These are phyloP conservation scores for Drosophila trapezifrons DNA, from an alignment of 1,140 invertebrate genomes.

Conservation along the genomic window DNA sequence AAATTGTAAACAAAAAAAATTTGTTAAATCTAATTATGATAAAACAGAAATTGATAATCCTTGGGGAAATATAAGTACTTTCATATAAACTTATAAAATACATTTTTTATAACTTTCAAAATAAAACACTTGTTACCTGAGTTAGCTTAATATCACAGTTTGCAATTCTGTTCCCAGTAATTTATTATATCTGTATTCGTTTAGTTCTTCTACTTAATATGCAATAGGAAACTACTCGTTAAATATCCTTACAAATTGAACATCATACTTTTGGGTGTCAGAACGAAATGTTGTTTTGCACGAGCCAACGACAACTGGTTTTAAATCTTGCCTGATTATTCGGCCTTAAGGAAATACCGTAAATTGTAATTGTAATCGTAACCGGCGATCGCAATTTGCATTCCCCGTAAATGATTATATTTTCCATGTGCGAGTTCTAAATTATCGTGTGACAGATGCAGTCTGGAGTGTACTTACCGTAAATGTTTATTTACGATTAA, in stretches of 20 bases:
- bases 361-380: conserved; percentile 36
- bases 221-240: no score
- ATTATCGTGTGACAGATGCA: conserved; percentile 32
- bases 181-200: no score
- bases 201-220: no score
- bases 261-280: conserved; percentile 12
- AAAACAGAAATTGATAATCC: no score
- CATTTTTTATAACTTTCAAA: no score
- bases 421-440: conserved; percentile 10
- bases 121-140: no score
- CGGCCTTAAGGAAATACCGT: conserved; percentile 37
- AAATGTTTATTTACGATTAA: conserved; percentile 47
- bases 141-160: no score
- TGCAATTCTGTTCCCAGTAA: no score
- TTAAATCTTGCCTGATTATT: conserved; percentile 13
- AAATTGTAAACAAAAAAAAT: no score
- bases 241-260: not conserved
- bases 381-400: conserved; percentile 21
- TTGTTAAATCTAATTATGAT: no score
- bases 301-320: conserved; percentile 22
- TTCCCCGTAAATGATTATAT: conserved; percentile 28
- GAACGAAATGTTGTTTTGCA: not conserved
- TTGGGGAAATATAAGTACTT: no score
- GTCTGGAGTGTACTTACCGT: conserved; percentile 26
- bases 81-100: no score